Base-by-base conservation (phyloP, 2,113 vertebrate species). In the Anthoscopus minutus region DNA sequence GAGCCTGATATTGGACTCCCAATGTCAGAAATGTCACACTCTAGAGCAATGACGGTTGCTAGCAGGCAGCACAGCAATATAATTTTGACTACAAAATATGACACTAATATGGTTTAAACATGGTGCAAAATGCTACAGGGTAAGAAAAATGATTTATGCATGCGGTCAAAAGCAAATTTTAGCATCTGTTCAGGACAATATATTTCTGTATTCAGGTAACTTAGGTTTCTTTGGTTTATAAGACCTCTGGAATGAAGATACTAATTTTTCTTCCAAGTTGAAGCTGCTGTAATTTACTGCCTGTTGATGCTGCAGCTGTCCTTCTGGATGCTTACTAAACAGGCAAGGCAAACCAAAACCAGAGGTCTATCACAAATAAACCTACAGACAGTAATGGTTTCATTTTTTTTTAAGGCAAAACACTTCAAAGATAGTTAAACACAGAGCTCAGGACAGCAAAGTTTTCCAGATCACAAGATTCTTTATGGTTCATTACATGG, bases 61-160 rank as follows among this genome's bases (percentile, higher is more conserved):
- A 93, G 79, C 60, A 94, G 79, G 76, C 86, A 79, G 73, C 81
- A 79, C 50, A 77, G 71, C 85, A 89, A 62, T 89, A 37, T 1
- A 5, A 78, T 88, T 95, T 73, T 89, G 91, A 72, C 77, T 82
- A 83, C 66, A 93, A 89, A 93, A 74, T 84, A 58, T 81, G 84
- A 84, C 84, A 89, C 51, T 82, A 72, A 91, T 67, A 44, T 7
- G 10, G 74, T 95, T 89, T 91, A 91, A 87, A 56, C 19, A 40
- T 0, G 0, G 30, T 83, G 47, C 72, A 69, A 4, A 93, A 76
- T 76, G 71, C 80, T 86, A 8, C 83, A 57, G 83, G 28, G 14
- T 35, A 42, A 78, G 78, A 71, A 91, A 89, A 83, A 53, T 64
- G 84, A 93, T 94, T 94, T 92, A 86, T 88, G 33, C 88, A 23